Base-by-base conservation (phyloP, 2,113 vertebrate genomes). In the Malaclemys terrapin region DNA sequence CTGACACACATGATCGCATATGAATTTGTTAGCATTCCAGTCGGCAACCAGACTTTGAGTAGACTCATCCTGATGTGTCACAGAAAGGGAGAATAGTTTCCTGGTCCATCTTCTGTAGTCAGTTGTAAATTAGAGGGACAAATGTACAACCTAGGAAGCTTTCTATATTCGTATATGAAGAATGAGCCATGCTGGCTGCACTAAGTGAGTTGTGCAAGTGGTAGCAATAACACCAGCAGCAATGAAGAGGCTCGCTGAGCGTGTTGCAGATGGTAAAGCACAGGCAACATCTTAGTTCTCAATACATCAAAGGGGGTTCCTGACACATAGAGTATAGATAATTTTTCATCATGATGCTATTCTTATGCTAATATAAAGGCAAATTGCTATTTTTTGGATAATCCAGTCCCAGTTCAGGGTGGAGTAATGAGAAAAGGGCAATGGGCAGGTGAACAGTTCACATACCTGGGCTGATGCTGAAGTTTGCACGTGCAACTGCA, bases 1-100 rank as follows among this genome's bases (percentile, higher is more conserved):
- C 29, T 5, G 4, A 72, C 75, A 85, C 0, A 0, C 42, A n/a
- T 85, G 54, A 50, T 25, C 1, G 42, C 8, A 29, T 78, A 22
- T 8, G 1, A 45, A 11, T 3, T 45, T 49, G 62, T 57, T 45
- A 85, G 86, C 88, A 88, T 0, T 78, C 42, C 0, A 1, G 14
- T 35, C 13, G 80, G 65, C 62, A 54, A 17, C 85, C 57, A 65
- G 20, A 13, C 22, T 42, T n/a, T 0, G 0, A 87, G 57, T 45
- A 69, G 35, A 20, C 19, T 20, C 35, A 5, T 38, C n/a, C 65
- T 72, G 65, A 80, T 10, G 35, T 56, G 35, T 45, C 59, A 52
- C 62, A 3, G 5, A 79, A 81, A 89, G 35, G 19, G 42, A 81
- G 62, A 84, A 13, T 35, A 22, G 24, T 38, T 91, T 90, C 16